These are phyloP conservation scores for Drosophila dunni DNA, from an alignment of 1,140 invertebrate genomes.

Conservation along the genomic window DNA sequence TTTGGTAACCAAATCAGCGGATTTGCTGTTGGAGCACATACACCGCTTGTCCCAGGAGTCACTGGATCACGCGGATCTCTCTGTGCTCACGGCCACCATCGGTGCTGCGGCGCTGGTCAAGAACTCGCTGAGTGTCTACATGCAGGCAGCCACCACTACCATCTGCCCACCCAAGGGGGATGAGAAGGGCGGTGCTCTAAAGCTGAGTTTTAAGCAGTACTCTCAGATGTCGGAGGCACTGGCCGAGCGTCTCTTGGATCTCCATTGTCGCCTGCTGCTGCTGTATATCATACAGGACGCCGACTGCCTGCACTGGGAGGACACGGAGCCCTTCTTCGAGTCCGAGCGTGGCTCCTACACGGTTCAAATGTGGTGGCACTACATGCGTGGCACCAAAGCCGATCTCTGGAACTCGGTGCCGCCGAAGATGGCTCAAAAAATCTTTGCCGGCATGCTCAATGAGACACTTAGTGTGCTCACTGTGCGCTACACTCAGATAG, in stretches of 20 bases:
- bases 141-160: constrained; percentile 76
- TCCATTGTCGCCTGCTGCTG: constrained; percentile 90
- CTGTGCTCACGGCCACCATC: constrained; percentile 90
- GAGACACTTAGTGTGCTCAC: constrained; percentile 91
- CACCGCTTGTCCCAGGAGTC: constrained; percentile 92
- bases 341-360: constrained; percentile 90
- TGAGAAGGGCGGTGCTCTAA: constrained; percentile 81
- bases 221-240: constrained; percentile 92
- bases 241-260: constrained; percentile 90
- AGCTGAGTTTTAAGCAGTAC: constrained; percentile 89
- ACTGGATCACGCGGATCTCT: constrained; percentile 91
- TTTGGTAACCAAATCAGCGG: constrained; percentile 89
- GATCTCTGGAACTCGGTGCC: constrained; percentile 93
- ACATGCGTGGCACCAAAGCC: constrained; percentile 92
- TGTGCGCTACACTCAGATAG: constrained; percentile 88
- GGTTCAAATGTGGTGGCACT: constrained; percentile 94
- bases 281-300: constrained; percentile 92
- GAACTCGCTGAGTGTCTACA: constrained; percentile 90
- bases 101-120: constrained; percentile 91
- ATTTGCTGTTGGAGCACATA: constrained; percentile 89
- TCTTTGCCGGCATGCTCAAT: constrained; percentile 92
- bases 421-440: constrained; percentile 91
- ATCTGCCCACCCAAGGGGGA: constrained; percentile 82
- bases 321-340: constrained; percentile 87
- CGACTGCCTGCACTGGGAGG: constrained; percentile 89